Evolutionary conservation across 2,888 invertebrate species (phyloP), one percentile per base, ranked within the genome.

Genomic region (Hermaeophaga mercurialis): DNA sequence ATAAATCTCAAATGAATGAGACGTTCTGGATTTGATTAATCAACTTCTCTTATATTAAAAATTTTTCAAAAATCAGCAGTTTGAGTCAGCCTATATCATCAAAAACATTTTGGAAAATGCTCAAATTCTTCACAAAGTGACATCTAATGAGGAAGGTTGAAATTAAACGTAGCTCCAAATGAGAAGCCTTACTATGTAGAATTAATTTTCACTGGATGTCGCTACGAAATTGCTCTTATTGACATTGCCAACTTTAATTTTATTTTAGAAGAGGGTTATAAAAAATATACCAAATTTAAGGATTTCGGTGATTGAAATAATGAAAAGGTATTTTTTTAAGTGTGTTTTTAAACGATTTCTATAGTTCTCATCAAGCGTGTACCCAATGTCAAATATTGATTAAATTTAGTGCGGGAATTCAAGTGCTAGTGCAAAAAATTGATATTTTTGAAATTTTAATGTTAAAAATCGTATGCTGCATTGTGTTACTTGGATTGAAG

Each of bases 211-310:
- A 31, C 1, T 31, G 12, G 31, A 31, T 31, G 31, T 31, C 31
- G 6, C 3, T 11, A 11, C 11, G n/a, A 12, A 3, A 11, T 12
- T 31, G 3, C 31, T 11, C 3, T 15, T 36, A 36, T 58, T 55
- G 56, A 58, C 49, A 54, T 55, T 56, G 59, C 56, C 61, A 62
- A 59, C 61, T 56, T 59, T 57, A 43, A 57, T 57, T 55, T 54
- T 50, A 55, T 41, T 47, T 47, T 52, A 34, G 41, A 18, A 45
- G 28, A 41, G 55, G 56, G 49, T 50, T 36, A 59, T 55, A 62
- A 54, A 44, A 55, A 62, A 62, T 54, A 55, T 53, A 59, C 54
- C 38, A 62, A 59, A 57, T 47, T 56, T 59, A 46, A 50, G 54
- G 24, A 53, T 39, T 46, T 17, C 28, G 52, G 43, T 58, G 46